phyloP scores from a whole-genome alignment of 2,113 vertebrate genomes.

The Ibidorhyncha struthersii region DNA sequence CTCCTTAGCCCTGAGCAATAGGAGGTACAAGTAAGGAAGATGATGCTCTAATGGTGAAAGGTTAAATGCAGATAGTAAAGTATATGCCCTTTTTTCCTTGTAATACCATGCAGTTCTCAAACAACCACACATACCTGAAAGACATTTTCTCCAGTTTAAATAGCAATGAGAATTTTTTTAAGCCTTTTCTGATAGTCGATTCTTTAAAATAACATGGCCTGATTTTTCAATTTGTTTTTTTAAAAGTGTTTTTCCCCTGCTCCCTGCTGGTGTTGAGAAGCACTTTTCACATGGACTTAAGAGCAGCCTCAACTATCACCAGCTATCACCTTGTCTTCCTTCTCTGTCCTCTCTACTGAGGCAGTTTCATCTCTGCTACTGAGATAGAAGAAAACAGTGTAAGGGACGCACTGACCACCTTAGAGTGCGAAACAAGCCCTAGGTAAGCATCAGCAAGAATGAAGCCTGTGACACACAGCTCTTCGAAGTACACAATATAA shows the following conservation, averaged over 20 bases:
- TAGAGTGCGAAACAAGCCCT: neutral
- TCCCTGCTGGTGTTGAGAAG: neutral
- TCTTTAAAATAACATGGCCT: neutral
- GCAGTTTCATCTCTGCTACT: neutral
- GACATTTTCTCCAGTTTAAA: neutral
- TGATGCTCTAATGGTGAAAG: neutral
- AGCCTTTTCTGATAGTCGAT: neutral
- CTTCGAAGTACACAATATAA: neutral
- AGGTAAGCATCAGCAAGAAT: neutral
- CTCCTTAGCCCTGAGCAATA: neutral
- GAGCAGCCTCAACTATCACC: neutral
- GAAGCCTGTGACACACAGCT: neutral
- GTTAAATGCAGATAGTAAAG: neutral
- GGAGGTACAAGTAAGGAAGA: neutral
- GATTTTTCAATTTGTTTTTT: neutral
- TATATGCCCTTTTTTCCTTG: neutral
- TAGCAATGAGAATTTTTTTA: neutral
- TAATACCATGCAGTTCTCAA: neutral
- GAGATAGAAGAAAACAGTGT: neutral
- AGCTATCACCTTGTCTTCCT: neutral
- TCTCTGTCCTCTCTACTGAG: neutral
- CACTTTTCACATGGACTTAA: neutral
- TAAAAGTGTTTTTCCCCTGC: neutral
- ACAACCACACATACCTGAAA: neutral
- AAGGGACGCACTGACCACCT: neutral